Conservation (phyloP, 2,113 vertebrate genomes). For the Eleginops maclovinus region DNA sequence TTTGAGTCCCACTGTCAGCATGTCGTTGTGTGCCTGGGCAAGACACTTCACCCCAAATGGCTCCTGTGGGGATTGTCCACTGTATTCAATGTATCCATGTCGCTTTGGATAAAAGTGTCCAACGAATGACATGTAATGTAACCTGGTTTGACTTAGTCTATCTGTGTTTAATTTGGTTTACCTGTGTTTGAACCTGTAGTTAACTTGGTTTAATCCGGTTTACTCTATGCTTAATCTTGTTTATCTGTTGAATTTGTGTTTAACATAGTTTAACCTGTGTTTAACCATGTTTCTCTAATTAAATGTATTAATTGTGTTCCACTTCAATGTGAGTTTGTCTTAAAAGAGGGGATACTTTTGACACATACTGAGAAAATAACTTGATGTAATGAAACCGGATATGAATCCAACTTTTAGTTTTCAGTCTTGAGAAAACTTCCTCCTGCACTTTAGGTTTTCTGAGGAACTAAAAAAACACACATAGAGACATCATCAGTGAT, state of each 20-base stretch:
- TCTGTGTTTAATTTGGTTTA: too few species aligned
- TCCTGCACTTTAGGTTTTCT: background rate
- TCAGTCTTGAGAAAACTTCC: background rate
- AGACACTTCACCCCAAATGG: too few species aligned
- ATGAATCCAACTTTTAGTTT: constrained; percentile 18
- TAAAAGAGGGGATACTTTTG: background rate
- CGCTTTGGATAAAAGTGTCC: too few species aligned
- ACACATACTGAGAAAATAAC: background rate
- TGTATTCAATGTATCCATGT: too few species aligned
- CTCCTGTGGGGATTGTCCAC: too few species aligned
- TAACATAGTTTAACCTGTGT: constrained; percentile 10
- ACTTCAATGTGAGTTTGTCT: background rate
- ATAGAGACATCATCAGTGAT: background rate
- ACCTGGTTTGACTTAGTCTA: too few species aligned
- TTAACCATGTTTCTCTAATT: constrained; percentile 1
- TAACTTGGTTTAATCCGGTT: too few species aligned
- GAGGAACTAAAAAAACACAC: background rate
- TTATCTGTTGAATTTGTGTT: background rate
- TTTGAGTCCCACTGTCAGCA: too few species aligned
- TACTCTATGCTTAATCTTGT: too few species aligned
- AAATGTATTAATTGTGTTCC: constrained; percentile 7
- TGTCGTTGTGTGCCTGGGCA: too few species aligned
- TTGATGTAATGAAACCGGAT: constrained; percentile 20
- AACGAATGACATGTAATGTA: too few species aligned
- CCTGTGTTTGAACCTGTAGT: too few species aligned